phyloP scores from a whole-genome alignment of 2,888 invertebrate genomes.

The Drosophila planitibia region DNA sequence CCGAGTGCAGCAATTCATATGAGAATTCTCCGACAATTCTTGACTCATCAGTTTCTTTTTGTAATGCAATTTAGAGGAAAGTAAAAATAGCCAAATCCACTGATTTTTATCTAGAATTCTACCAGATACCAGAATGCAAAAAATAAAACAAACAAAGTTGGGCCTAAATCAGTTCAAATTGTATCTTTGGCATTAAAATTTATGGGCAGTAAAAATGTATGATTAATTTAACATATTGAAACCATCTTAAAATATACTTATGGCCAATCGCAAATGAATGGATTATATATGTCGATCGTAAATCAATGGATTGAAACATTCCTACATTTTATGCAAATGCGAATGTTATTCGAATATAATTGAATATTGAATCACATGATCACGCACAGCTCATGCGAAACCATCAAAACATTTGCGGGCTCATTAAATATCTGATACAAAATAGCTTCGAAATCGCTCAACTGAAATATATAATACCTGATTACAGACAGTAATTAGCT shows the following conservation, averaged over 20 bases:
- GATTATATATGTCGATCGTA: not conserved
- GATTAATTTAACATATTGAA: conserved; percentile 13
- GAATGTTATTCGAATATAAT: conserved; percentile 20
- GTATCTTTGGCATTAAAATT: not conserved
- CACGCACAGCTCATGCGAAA: conserved; percentile 11
- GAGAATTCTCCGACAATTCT: conserved; percentile 6
- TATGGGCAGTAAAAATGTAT: not conserved
- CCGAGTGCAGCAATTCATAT: conserved; percentile 19
- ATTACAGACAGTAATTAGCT: not conserved
- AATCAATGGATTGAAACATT: not conserved
- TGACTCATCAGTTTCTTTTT: conserved; percentile 9
- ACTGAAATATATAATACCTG: not conserved
- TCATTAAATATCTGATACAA: conserved; percentile 20
- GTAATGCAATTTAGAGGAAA: not conserved
- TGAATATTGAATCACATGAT: conserved; percentile 24
- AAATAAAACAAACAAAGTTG: not conserved
- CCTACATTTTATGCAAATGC: conserved; percentile 19
- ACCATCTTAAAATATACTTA: conserved; percentile 1
- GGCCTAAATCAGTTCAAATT: not conserved
- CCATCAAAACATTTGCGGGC: conserved; percentile 11
- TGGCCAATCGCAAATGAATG: not conserved
- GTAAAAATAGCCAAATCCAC: not conserved
- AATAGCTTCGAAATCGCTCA: conserved; percentile 7
- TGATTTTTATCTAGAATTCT: not conserved
- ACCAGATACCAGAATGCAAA: not conserved